Percentiles rank a stretch among this genome's conserved stretches.
These are phyloP conservation scores for Phortica magna DNA, from an alignment of 2,888 invertebrate species.

Conservation along the genomic window DNA sequence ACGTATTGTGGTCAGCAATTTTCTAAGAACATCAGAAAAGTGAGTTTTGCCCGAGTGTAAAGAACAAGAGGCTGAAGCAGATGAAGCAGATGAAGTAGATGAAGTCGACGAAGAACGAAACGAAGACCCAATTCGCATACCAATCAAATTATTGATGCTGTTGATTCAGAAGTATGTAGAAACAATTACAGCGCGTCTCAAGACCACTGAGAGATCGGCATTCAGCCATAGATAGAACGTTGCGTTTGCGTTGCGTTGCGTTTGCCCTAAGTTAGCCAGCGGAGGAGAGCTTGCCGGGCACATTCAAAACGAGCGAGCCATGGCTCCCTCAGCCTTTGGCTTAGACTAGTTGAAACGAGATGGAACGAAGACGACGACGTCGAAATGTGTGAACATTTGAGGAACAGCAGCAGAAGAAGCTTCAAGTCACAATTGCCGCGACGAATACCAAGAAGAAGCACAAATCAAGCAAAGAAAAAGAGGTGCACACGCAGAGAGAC, in stretches of 20 bases:
- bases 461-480: conserved; percentile 7
- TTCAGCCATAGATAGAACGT: conserved; percentile 18
- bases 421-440: neutral
- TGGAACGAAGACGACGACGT: neutral
- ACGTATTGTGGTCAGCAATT: conserved; percentile 41
- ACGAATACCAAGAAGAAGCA: conserved; percentile 18
- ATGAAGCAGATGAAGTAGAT: neutral
- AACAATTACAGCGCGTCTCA: conserved; percentile 61
- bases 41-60: neutral
- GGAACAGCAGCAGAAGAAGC: conserved; percentile 3
- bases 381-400: conserved; percentile 17
- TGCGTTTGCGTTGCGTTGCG: too few species aligned
- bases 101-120: neutral
- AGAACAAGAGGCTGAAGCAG: neutral
- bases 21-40: conserved; percentile 60
- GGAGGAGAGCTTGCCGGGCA: neutral
- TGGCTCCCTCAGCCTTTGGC: neutral
- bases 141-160: conserved; percentile 55
- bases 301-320: conserved; percentile 17
- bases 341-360: conserved; percentile 17
- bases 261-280: neutral
- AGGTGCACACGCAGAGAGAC: neutral
- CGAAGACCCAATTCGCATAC: conserved; percentile 30
- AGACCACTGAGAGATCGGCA: conserved; percentile 20
- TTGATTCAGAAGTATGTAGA: conserved; percentile 71